Percentiles rank a stretch among this genome's conserved stretches.
Conservation (phyloP, 2,797 vertebrate species). For the Rhynchotus rufescens region DNA sequence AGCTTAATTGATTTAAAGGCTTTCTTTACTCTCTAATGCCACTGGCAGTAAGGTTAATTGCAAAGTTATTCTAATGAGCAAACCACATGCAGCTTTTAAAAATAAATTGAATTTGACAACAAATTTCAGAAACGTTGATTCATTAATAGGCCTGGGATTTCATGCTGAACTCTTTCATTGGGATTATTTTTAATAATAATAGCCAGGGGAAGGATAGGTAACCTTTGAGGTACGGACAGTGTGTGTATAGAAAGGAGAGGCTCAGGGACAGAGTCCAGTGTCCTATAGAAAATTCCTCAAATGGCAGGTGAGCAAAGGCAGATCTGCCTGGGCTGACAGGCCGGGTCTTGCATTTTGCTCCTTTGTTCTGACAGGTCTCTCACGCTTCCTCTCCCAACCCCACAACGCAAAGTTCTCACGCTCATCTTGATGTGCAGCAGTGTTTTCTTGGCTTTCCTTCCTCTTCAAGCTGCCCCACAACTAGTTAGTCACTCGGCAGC, state of each 20-base stretch:
- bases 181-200: not conserved
- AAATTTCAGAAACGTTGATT: not conserved
- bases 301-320: not conserved
- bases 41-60: constrained; percentile 42
- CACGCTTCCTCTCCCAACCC: not conserved
- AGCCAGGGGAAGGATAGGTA: not conserved
- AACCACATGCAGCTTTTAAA: not conserved
- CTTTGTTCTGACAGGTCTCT: not conserved
- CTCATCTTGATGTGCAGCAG: not conserved
- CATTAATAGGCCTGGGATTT: not conserved
- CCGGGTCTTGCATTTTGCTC: not conserved
- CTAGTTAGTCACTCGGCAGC: not conserved
- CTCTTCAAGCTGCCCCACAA: not conserved
- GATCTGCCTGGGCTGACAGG: not conserved
- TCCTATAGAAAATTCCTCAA: not conserved
- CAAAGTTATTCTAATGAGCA: constrained; percentile 11
- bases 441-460: constrained; percentile 25
- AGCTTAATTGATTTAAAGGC: constrained; percentile 30
- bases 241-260: not conserved
- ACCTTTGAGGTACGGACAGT: not conserved
- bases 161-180: not conserved
- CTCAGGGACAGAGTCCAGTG: not conserved
- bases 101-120: not conserved
- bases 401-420: not conserved
- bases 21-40: not conserved